Conservation (phyloP, 1,140 invertebrate species). For the Leptinotarsa texana region DNA sequence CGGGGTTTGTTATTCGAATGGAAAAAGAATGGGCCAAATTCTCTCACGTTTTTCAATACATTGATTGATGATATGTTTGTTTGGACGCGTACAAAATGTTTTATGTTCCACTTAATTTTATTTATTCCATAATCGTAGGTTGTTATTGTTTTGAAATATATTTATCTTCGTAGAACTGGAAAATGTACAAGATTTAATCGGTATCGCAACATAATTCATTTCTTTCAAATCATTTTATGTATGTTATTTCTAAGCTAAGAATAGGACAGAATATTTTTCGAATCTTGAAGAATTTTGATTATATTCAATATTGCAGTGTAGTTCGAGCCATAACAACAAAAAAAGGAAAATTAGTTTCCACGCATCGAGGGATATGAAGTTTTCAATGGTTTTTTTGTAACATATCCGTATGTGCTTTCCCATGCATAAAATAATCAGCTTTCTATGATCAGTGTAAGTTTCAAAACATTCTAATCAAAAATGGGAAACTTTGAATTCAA, state of each 20-base stretch:
- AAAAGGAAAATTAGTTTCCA: no score
- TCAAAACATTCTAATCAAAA: no score
- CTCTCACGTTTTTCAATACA: not conserved
- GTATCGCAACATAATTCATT: not conserved
- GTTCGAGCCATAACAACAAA: no score
- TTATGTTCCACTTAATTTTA: conserved; percentile 26
- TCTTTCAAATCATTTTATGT: not conserved
- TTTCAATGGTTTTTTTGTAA: no score
- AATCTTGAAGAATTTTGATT: no score
- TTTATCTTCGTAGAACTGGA: conserved; percentile 23
- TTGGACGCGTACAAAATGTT: conserved; percentile 29
- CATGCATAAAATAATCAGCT: no score
- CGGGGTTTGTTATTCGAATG: not conserved
- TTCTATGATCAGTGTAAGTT: no score
- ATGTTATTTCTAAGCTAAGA: not conserved
- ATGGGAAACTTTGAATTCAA: no score
- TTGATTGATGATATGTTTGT: conserved; percentile 1
- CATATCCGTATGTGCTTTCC: no score
- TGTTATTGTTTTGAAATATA: conserved; percentile 31
- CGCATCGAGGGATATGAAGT: no score
- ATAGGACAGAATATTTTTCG: not conserved
- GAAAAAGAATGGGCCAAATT: not conserved
- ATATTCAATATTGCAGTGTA: no score
- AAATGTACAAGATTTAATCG: conserved; percentile 12
- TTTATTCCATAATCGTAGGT: conserved; percentile 30